phyloP scores from a whole-genome alignment of 2,888 invertebrate species.

The Automeris io region DNA sequence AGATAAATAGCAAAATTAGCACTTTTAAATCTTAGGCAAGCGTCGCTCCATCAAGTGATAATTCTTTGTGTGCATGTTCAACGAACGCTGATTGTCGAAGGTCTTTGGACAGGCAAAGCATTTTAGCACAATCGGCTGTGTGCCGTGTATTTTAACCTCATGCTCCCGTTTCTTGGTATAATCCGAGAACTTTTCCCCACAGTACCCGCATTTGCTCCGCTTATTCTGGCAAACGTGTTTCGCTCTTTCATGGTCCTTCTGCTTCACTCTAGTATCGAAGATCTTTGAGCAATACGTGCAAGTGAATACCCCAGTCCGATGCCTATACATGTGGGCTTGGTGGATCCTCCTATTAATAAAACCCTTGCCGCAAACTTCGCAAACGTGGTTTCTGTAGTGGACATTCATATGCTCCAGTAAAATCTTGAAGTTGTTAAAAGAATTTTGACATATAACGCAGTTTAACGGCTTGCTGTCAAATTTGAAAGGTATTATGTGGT shows the following conservation, averaged over 20 bases:
- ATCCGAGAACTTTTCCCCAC: conserved; percentile 50
- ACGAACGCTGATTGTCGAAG: conserved; percentile 63
- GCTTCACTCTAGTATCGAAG: conserved; percentile 36
- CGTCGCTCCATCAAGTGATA: conserved; percentile 43
- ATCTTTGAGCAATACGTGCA: conserved; percentile 36
- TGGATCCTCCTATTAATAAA: conserved; percentile 43
- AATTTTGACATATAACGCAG: conserved; percentile 28
- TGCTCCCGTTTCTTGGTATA: conserved; percentile 56
- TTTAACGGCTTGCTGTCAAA: conserved; percentile 23
- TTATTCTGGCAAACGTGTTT: conserved; percentile 32
- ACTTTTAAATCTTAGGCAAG: conserved; percentile 13
- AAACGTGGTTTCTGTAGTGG: conserved; percentile 60
- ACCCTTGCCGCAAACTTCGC: conserved; percentile 66
- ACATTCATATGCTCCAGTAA: conserved; percentile 47
- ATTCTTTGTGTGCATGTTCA: conserved; percentile 59
- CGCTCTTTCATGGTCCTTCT: conserved; percentile 34
- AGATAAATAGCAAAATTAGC: too few species aligned
- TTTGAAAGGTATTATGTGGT: conserved; percentile 38
- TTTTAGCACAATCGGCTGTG: conserved; percentile 45
- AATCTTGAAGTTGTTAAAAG: conserved; percentile 39
- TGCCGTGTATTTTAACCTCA: conserved; percentile 48
- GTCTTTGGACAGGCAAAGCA: conserved; percentile 66
- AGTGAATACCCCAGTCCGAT: conserved; percentile 38
- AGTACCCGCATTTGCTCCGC: conserved; percentile 44
- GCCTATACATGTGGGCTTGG: conserved; percentile 41